Base-by-base conservation (phyloP, 2,113 vertebrate species). In the Ellobius talpinus region DNA sequence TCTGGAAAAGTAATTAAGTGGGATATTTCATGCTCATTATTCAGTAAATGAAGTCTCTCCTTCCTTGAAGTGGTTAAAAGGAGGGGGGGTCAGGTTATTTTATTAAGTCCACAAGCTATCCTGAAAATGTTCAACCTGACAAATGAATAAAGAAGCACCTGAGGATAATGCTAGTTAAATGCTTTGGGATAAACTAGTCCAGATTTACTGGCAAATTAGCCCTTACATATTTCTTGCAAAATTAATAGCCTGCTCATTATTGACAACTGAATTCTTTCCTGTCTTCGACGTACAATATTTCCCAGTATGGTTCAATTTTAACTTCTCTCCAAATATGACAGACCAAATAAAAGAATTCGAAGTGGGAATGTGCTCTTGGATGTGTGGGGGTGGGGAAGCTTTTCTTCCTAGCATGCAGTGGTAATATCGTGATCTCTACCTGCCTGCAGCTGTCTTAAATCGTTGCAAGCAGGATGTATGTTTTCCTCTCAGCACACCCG, bases 1-100 rank as follows among this genome's bases (percentile, higher is more conserved):
- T 93, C 76, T 85, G 26, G 73, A 68, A 93, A 97, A 90, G 52
- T 95, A 97, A 95, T 96, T 96, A 97, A 94, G 52, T 89, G 16
- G 78, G 65, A 39, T 89, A 92, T 63, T 45, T 70, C 39, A 81
- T 52, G 36, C n/a, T 97, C 87, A 76, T 95, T 96, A 91, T 85
- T 90, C 45, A 68, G 91, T 47, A 93, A 94, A 72, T 87, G 82
- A 96, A 92, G 91, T 93, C 77, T 87, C 58, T 96, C 78, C n/a
- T 93, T 77, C 31, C 16, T 45, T 81, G 50, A 93, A 96, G 90
- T 74, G 82, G n/a, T 14, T 70, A 5, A 33, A 47, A 33, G 26
- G 66, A 5, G 12, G 16, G 1, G 52, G 5, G 3, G 31, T 61
- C 36, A 72, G 42, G 95, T 96, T 93, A 96, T 82, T 96, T 96